Base-by-base conservation (phyloP, 2,797 vertebrate species). In the Sphenopsis melanotis region DNA sequence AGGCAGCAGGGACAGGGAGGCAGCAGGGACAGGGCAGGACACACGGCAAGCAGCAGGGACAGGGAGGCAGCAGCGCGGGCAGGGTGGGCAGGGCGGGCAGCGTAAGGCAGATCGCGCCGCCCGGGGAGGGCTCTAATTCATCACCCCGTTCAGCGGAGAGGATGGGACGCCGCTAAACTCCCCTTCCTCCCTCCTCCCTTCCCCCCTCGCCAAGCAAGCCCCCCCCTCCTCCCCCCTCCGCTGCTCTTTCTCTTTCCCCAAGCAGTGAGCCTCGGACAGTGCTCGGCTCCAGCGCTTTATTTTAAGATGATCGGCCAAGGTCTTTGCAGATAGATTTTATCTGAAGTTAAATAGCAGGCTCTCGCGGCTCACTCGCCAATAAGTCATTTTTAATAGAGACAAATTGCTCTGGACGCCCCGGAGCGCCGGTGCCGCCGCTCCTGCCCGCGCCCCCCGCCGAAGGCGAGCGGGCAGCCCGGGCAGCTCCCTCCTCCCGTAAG, bases 401-500 rank as follows among this genome's bases (percentile, higher is more conserved):
- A 90, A 94, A 90, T 93, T 85, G 90, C 93, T 68, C 78, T 91
- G 94, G 83, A 89, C 90, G 65, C 93, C 61, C 89, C 76, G 89
- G 89, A 93, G 94, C 81, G 87, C 92, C 85, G 87, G 71, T 77
- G 83, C 66, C 55, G 47, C 94, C 61, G 81, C 78, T 81, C 75
- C 53, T 60, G 63, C 87, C 59, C 78, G 88, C 87, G 50, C 89
- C 52, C 79, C 60, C 26, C 53, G 66, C 83, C 66, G 41, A 71
- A 88, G 64, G 82, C 92, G 52, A 89, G 87, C 79, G 87, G 92
- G 81, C 87, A 82, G 89, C 81, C 77, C 32, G 77, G 87, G 87
- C 89, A 66, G 75, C 89, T 90, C 75, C 75, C 69, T 88, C 89
- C 95, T 94, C 83, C 75, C 85, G 91, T 93, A 97, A 98, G 98